These are phyloP conservation scores for Heliconius cydno DNA, from an alignment of 2,888 invertebrate species.

Conservation along the genomic window DNA sequence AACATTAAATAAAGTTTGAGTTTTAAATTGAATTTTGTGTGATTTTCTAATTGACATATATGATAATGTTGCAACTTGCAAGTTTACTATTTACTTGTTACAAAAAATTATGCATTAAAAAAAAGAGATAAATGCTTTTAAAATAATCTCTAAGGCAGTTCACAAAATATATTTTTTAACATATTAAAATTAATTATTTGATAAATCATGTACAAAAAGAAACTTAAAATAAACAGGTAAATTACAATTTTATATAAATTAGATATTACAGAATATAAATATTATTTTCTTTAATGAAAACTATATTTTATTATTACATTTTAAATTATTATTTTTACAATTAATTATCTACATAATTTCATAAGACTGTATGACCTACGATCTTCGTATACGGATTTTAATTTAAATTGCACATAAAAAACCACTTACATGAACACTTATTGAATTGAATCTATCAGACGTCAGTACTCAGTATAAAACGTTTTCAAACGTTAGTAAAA, in stretches of 20 bases:
- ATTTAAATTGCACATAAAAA: not conserved
- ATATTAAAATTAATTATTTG: no score
- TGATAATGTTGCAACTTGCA: not conserved
- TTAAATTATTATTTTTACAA: not conserved
- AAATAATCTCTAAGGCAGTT: no score
- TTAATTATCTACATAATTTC: slow-evolving; percentile 1
- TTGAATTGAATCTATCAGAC: not conserved
- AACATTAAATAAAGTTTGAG: not conserved
- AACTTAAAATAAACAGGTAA: no score
- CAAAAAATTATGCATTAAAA: no score
- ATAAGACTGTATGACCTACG: not conserved
- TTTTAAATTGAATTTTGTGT: not conserved
- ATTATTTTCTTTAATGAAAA: not conserved
- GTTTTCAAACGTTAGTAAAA: not conserved
- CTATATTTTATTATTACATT: not conserved
- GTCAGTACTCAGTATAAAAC: not conserved
- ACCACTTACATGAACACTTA: not conserved
- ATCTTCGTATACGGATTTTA: not conserved
- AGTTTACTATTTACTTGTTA: not conserved
- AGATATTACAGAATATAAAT: not conserved
- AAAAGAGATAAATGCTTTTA: no score
- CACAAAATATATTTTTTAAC: not conserved
- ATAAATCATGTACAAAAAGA: no score
- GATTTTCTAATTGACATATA: not conserved
- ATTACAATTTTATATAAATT: not conserved